Evolutionary conservation across 2,888 invertebrate genomes (phyloP).

Genomic region (Lasioglossum oenotherae): DNA sequence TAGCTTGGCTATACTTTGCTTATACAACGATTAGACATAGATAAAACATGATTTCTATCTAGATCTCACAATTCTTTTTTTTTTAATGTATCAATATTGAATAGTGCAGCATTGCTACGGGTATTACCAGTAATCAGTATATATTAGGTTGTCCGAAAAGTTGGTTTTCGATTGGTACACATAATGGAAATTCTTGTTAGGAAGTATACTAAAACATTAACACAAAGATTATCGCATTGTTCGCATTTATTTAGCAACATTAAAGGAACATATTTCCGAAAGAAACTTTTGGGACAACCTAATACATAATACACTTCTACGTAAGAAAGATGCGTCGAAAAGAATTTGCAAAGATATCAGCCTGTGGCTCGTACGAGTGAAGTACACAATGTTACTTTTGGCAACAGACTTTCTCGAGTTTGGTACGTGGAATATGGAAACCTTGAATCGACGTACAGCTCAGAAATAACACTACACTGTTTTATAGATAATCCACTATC

Average conservation of each 20-base stretch:
- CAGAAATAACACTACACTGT: conserved; percentile 36
- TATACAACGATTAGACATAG: neutral
- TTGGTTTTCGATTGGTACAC: too few relatives aligned
- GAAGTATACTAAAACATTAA: too few relatives aligned
- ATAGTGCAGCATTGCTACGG: conserved; percentile 7
- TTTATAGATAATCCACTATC: conserved; percentile 54
- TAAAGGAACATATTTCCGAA: too few relatives aligned
- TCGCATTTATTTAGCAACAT: too few relatives aligned
- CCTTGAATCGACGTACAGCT: conserved; percentile 43
- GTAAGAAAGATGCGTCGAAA: neutral
- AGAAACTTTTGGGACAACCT: too few relatives aligned
- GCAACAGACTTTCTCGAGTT: conserved; percentile 33
- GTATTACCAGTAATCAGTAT: neutral
- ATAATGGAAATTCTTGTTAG: too few relatives aligned
- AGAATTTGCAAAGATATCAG: conserved; percentile 18
- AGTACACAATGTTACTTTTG: conserved; percentile 38
- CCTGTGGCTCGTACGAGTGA: conserved; percentile 50
- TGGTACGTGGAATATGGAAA: conserved; percentile 48
- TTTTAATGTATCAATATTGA: neutral
- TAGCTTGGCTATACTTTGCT: neutral
- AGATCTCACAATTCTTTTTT: neutral
- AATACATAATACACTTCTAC: neutral
- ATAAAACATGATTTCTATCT: neutral
- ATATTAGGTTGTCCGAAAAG: neutral
- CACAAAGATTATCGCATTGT: too few relatives aligned